Evolutionary conservation across 2,113 vertebrate genomes (phyloP).

Genomic region (Chamaetylas fuelleborni): DNA sequence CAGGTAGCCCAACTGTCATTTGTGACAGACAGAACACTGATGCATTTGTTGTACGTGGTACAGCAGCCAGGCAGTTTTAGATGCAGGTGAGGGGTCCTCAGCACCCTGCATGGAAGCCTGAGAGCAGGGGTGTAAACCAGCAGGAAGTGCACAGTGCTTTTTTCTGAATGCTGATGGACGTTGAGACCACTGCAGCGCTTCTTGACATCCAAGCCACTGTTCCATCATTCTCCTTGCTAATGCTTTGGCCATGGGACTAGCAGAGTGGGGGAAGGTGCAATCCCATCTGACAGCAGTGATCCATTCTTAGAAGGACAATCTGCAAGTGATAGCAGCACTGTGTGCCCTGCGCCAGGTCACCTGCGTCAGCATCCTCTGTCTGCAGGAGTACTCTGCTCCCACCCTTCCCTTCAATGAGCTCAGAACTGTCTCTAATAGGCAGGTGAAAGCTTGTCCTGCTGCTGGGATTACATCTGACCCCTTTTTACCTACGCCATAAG

Average conservation of each 20-base stretch:
- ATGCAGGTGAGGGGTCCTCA: not conserved
- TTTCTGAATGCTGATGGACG: not conserved
- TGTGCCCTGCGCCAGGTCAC: accelerated
- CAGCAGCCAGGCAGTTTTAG: not conserved
- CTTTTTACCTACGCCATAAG: not conserved
- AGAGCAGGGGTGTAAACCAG: not conserved
- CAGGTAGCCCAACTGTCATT: not conserved
- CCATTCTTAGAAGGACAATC: not conserved
- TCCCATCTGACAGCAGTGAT: accelerated
- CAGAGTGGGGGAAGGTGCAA: not conserved
- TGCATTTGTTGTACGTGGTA: accelerated
- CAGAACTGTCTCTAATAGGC: not conserved
- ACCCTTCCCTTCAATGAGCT: not conserved
- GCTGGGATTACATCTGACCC: not conserved
- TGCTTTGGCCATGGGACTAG: not conserved
- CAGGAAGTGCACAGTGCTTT: accelerated
- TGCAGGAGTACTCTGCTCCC: not conserved
- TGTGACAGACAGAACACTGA: not conserved
- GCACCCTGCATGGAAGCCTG: not conserved
- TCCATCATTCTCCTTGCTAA: not conserved
- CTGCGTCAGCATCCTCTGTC: not conserved
- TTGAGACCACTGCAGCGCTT: not conserved
- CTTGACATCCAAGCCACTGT: not conserved
- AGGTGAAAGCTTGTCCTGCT: not conserved
- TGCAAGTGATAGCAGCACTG: not conserved